Conservation (phyloP, 2,888 invertebrate genomes). For the Argyra leucocephala region DNA sequence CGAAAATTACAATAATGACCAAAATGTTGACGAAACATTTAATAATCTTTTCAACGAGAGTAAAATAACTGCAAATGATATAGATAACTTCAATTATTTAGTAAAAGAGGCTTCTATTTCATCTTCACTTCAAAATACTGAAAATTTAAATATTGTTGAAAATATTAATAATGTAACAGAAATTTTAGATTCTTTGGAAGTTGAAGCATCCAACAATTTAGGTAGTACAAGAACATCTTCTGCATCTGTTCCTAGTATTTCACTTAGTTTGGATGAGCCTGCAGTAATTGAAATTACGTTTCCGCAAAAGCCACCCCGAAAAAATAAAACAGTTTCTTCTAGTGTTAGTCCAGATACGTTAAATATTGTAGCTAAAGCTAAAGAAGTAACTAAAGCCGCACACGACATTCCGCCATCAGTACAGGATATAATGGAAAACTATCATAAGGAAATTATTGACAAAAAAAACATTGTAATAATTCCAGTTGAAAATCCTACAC, state of each 20-base stretch:
- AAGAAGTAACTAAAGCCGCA: constrained; percentile 33
- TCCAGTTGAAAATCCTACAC: neutral
- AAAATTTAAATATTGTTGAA: neutral
- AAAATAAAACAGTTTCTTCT: constrained; percentile 36
- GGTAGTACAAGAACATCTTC: neutral
- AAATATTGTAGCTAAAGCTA: constrained; percentile 31
- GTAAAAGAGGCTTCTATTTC: neutral
- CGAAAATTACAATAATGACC: constrained; percentile 16
- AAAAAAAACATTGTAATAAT: neutral
- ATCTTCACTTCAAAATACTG: neutral
- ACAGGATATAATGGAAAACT: constrained; percentile 32
- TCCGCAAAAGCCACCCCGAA: constrained; percentile 33
- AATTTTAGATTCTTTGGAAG: neutral
- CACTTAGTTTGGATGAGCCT: neutral
- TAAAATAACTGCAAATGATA: neutral
- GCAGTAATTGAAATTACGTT: constrained; percentile 25
- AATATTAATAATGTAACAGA: neutral
- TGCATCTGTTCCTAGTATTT: neutral
- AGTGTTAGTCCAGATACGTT: constrained; percentile 31
- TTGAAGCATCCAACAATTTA: neutral
- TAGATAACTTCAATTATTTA: neutral
- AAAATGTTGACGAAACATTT: neutral
- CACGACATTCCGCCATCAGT: constrained; percentile 38
- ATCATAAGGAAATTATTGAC: neutral
- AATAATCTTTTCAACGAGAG: neutral